Evolutionary conservation across 2,113 vertebrate genomes (phyloP).

Genomic region (Calyptommatus sinebrachiatus): DNA sequence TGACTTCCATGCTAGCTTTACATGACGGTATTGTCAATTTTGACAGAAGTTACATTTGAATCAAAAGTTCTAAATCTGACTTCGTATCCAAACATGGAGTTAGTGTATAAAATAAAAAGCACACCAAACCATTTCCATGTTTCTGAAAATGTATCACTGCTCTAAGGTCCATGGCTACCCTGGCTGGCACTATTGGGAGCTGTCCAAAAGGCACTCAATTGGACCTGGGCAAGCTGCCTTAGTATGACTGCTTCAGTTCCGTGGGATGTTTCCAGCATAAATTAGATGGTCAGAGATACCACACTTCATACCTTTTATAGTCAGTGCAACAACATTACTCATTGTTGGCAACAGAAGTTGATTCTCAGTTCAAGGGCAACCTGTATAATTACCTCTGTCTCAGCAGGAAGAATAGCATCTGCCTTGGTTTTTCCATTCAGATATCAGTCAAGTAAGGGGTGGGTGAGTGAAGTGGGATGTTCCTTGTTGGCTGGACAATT

Average conservation of each 20-base stretch:
- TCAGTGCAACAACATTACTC: neutral
- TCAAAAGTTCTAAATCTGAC: no score
- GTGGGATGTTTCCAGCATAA: constrained; percentile 21
- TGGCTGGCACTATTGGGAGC: no score
- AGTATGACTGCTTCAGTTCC: constrained; percentile 29
- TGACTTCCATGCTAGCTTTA: neutral
- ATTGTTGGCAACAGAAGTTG: constrained; percentile 13
- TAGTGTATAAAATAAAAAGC: neutral
- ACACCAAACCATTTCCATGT: neutral
- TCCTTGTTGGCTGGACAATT: constrained; percentile 19
- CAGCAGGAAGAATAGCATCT: constrained; percentile 28
- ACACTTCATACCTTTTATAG: constrained; percentile 31
- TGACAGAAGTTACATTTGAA: no score
- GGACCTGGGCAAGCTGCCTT: neutral
- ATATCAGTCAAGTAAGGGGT: constrained; percentile 16
- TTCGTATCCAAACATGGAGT: no score
- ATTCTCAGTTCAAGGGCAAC: constrained; percentile 2
- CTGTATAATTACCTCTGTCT: constrained; percentile 20
- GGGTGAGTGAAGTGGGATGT: constrained; percentile 18
- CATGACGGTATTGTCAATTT: no score
- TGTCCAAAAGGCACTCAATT: no score
- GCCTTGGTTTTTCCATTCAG: constrained; percentile 12
- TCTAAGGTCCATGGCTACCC: neutral
- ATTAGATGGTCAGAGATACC: constrained; percentile 13
- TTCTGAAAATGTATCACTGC: constrained; percentile 1